Conservation (phyloP, 1,140 invertebrate genomes). For the Drosophila pruinosa region DNA sequence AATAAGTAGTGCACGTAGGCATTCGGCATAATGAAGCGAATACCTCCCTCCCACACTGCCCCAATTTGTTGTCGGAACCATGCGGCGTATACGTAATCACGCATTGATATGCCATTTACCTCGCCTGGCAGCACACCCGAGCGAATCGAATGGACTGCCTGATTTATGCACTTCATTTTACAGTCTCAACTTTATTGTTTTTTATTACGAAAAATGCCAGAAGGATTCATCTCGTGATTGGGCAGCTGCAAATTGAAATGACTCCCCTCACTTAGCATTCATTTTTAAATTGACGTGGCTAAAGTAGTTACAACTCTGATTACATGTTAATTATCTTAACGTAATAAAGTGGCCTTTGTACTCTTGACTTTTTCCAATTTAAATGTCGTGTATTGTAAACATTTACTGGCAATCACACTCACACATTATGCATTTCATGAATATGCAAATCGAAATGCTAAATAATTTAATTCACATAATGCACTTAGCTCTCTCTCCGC, state of each 20-base stretch:
- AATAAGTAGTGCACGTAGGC: slow-evolving; percentile 79
- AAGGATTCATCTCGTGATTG: neutral
- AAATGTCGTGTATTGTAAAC: slow-evolving; percentile 1
- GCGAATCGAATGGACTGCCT: slow-evolving; percentile 19
- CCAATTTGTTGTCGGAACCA: slow-evolving; percentile 54
- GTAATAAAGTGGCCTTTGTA: slow-evolving; percentile 68
- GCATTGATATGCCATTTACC: slow-evolving; percentile 78
- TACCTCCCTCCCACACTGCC: slow-evolving; percentile 6
- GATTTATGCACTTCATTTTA: slow-evolving; percentile 71
- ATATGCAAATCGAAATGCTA: slow-evolving; percentile 14
- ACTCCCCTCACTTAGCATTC: slow-evolving; percentile 35
- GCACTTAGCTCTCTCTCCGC: slow-evolving; percentile 3
- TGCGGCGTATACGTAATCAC: slow-evolving; percentile 76
- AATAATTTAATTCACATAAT: slow-evolving; percentile 22
- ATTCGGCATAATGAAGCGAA: slow-evolving; percentile 73
- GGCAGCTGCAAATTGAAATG: slow-evolving; percentile 56
- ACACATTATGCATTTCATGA: slow-evolving; percentile 13
- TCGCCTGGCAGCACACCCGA: slow-evolving; percentile 36
- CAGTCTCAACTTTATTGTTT: slow-evolving; percentile 66
- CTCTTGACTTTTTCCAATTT: slow-evolving; percentile 9
- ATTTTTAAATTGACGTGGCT: slow-evolving; percentile 29
- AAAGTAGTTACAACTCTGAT: slow-evolving; percentile 70
- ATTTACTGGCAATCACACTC: neutral
- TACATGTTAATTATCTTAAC: slow-evolving; percentile 76
- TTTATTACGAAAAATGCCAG: slow-evolving; percentile 40